phyloP scores from a whole-genome alignment of 2,888 invertebrate species.

The Eledona agricola region DNA sequence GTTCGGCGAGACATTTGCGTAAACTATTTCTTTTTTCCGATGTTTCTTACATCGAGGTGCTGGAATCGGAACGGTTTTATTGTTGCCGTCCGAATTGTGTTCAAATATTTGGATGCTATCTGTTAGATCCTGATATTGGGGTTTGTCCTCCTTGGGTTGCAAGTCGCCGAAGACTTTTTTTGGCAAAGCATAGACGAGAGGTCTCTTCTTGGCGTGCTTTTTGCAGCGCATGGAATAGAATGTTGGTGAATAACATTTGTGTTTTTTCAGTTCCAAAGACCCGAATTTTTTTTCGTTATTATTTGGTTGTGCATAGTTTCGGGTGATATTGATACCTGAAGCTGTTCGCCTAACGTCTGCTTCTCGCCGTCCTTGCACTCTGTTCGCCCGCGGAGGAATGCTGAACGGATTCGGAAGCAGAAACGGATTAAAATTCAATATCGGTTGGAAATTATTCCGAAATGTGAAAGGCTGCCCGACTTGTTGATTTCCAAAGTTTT shows the following conservation, averaged over 20 bases:
- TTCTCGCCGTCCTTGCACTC: constrained; percentile 54
- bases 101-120: constrained; percentile 75
- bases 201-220: constrained; percentile 59
- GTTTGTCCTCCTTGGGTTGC: constrained; percentile 45
- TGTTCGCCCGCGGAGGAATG: constrained; percentile 29
- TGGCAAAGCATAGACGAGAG: constrained; percentile 58
- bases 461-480: constrained; percentile 10
- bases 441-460: constrained; percentile 32
- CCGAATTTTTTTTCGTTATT: constrained; percentile 53
- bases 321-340: constrained; percentile 49
- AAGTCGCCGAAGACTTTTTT: constrained; percentile 51
- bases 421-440: constrained; percentile 41
- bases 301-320: constrained; percentile 10
- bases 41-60: constrained; percentile 65
- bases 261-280: constrained; percentile 58
- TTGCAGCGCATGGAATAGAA: constrained; percentile 62
- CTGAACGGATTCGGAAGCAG: constrained; percentile 41
- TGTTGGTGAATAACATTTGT: constrained; percentile 61
- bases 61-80: constrained; percentile 63
- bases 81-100: constrained; percentile 59
- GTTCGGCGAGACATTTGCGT: constrained; percentile 50
- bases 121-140: constrained; percentile 70
- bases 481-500: constrained; percentile 19
- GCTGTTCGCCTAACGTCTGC: constrained; percentile 52
- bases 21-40: constrained; percentile 52